phyloP scores from a whole-genome alignment of 2,888 invertebrate species.

The Acheta domesticus region DNA sequence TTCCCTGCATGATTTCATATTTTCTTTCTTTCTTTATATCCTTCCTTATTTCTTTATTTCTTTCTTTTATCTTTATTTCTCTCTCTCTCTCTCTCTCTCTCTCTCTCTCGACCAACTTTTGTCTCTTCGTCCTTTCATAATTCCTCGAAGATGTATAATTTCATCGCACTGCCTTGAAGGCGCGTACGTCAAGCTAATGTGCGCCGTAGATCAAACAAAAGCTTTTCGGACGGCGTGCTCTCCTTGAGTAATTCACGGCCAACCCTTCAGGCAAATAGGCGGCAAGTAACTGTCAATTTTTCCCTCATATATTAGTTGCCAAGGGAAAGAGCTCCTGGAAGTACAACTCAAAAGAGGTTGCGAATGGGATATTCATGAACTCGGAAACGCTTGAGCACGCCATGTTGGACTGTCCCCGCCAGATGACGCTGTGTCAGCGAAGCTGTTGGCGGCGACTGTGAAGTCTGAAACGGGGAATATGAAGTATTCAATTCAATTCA shows the following conservation, averaged over 20 bases:
- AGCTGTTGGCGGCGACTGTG: too few relatives aligned
- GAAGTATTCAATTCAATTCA: too few relatives aligned
- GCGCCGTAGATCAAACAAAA: neutral
- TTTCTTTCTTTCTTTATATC: too few relatives aligned
- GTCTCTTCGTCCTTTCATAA: neutral
- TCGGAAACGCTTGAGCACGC: neutral
- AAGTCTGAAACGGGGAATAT: too few relatives aligned
- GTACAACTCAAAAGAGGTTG: neutral
- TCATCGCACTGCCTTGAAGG: neutral
- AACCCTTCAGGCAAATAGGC: neutral
- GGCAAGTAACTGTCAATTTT: neutral
- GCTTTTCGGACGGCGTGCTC: neutral
- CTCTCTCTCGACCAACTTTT: neutral
- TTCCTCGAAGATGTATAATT: neutral
- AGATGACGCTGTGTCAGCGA: neutral
- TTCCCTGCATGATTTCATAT: neutral
- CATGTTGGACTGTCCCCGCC: neutral
- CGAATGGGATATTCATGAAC: neutral
- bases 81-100: too few relatives aligned
- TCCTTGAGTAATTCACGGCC: neutral
- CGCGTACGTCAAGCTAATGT: neutral
- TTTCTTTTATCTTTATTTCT: too few relatives aligned
- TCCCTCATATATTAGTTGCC: neutral
- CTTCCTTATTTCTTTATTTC: too few relatives aligned
- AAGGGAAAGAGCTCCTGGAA: neutral